These are phyloP conservation scores for Plectrocnemia conspersa DNA, from an alignment of 1,140 invertebrate species.

Conservation along the genomic window DNA sequence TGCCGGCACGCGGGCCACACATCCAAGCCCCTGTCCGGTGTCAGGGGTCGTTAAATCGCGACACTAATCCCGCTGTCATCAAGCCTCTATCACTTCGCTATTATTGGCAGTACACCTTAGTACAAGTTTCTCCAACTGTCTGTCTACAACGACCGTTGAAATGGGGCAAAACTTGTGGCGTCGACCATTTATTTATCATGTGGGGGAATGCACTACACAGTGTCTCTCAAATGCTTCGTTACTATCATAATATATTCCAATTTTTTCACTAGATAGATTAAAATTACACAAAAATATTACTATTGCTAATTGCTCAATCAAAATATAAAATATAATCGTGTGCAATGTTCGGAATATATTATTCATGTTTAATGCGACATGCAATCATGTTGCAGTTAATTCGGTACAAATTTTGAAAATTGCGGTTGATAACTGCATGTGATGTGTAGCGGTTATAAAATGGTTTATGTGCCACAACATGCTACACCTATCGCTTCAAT, in stretches of 20 bases:
- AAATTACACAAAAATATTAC: too few species aligned
- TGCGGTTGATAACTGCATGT: background rate
- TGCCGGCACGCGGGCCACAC: conserved; percentile 16
- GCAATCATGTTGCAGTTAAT: background rate
- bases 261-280: too few species aligned
- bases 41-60: conserved; percentile 32
- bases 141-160: background rate
- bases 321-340: too few species aligned
- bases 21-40: conserved; percentile 8
- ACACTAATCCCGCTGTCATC: conserved; percentile 36
- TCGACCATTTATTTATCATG: conserved; percentile 16
- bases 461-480: too few species aligned
- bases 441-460: too few species aligned
- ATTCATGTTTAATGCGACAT: background rate
- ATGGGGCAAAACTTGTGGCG: conserved; percentile 16
- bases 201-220: conserved; percentile 14
- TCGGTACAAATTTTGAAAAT: background rate
- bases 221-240: background rate
- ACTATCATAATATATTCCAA: too few species aligned
- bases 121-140: conserved; percentile 23
- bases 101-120: conserved; percentile 14
- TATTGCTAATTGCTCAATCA: too few species aligned
- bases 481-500: too few species aligned
- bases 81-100: conserved; percentile 33
- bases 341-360: background rate